A percentile compares a stretch with the other conserved stretches of the same genome.
phyloP scores from a whole-genome alignment of 2,113 vertebrate genomes.

The Centropus bengalensis region DNA sequence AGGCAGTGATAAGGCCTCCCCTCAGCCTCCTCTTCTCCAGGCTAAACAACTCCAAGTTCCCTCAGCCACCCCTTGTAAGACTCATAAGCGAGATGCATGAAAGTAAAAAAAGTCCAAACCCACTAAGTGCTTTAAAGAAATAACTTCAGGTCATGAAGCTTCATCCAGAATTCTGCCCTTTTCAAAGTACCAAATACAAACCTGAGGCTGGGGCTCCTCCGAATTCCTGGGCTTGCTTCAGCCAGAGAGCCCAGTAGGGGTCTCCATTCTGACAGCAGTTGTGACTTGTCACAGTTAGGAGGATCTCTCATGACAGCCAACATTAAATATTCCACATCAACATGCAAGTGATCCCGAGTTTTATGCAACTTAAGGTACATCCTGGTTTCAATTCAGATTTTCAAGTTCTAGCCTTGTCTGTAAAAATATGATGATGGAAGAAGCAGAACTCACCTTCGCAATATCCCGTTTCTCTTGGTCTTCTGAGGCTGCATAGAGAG shows the following conservation, averaged over 20 bases:
- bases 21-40: no score
- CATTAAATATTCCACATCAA: not conserved
- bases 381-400: not conserved
- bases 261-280: not conserved
- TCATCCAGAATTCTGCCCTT: not conserved
- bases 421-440: rapidly evolving
- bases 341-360: not conserved
- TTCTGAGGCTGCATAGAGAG: conserved; percentile 95
- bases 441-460: conserved; percentile 84
- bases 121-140: no score
- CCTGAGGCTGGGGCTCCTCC: not conserved
- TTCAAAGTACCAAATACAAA: not conserved
- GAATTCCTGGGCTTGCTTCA: not conserved
- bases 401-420: not conserved
- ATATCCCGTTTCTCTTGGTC: conserved; percentile 98
- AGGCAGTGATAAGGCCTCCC: no score
- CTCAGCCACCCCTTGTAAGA: no score
- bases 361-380: not conserved
- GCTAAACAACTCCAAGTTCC: no score
- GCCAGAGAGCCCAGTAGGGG: not conserved
- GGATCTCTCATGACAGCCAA: not conserved
- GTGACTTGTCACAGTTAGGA: not conserved
- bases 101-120: no score
- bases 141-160: no score
- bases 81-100: no score